phyloP scores from a whole-genome alignment of 2,888 invertebrate species.

The Saturnia japonica region DNA sequence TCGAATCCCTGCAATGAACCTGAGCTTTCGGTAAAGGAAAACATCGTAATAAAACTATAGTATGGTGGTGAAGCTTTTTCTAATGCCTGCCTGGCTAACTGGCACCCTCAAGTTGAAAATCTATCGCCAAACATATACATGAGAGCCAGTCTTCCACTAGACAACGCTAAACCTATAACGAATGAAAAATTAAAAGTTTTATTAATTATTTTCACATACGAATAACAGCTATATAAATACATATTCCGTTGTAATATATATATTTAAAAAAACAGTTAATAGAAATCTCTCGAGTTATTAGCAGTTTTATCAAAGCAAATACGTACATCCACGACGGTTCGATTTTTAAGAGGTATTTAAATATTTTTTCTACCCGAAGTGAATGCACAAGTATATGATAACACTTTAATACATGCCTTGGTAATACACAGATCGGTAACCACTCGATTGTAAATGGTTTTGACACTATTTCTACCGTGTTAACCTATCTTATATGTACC shows the following conservation, averaged over 20 bases:
- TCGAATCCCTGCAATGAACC: too few species aligned
- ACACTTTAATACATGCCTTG: neutral
- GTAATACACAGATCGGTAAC: neutral
- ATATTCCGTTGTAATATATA: neutral
- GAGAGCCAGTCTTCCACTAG: too few species aligned
- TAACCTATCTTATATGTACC: neutral
- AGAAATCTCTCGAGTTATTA: neutral
- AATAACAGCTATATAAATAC: neutral
- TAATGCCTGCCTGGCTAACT: too few species aligned
- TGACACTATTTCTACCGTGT: neutral
- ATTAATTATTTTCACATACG: neutral
- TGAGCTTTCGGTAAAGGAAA: too few species aligned
- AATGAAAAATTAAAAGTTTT: too few species aligned
- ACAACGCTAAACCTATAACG: too few species aligned
- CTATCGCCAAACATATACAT: too few species aligned
- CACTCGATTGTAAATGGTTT: neutral
- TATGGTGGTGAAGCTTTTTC: too few species aligned
- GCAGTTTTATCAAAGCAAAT: neutral
- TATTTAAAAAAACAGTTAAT: neutral
- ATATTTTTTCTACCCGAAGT: constrained; percentile 3
- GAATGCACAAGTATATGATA: neutral
- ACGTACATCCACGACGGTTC: neutral
- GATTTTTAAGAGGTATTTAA: constrained; percentile 1
- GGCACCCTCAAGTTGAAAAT: too few species aligned
- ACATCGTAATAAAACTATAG: too few species aligned